Evolutionary conservation across 2,888 invertebrate species (phyloP).

Genomic region (Abscondita cerata): DNA sequence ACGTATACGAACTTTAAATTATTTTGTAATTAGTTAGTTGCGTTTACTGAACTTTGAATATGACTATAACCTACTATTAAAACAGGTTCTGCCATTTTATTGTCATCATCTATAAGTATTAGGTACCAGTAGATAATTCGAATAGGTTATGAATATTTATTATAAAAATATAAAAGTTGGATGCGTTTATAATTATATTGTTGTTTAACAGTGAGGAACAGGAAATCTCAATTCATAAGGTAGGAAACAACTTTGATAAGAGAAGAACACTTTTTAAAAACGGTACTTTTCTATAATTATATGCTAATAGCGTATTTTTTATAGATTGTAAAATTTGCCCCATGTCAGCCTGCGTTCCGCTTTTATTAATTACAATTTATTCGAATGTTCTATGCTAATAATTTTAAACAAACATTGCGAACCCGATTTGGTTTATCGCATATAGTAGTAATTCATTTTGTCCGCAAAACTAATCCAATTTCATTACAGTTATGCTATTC

Average conservation of each 20-base stretch:
- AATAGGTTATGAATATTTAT: conserved; percentile 12
- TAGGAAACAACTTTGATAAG: conserved; percentile 2
- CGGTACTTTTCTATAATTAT: neutral
- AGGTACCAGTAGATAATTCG: neutral
- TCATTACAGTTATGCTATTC: conserved; percentile 28
- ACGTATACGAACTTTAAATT: neutral
- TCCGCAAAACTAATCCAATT: conserved; percentile 19
- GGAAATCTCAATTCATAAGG: conserved; percentile 8
- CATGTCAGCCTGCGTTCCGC: too few relatives aligned
- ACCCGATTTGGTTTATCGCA: conserved; percentile 16
- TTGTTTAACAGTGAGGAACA: conserved; percentile 8
- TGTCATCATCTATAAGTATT: neutral
- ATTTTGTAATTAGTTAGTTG: neutral
- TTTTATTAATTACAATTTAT: too few relatives aligned
- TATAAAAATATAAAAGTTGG: conserved; percentile 8
- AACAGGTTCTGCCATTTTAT: conserved; percentile 6
- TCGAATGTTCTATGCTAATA: too few relatives aligned
- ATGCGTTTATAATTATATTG: conserved; percentile 9
- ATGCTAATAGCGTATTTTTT: neutral
- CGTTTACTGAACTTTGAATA: conserved; percentile 1
- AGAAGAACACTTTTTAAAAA: neutral
- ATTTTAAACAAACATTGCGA: neutral
- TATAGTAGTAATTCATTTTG: conserved; percentile 16
- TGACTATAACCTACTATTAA: neutral
- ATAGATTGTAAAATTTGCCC: too few relatives aligned